phyloP scores from a whole-genome alignment of 2,113 vertebrate species.

The Perca schrenkii region DNA sequence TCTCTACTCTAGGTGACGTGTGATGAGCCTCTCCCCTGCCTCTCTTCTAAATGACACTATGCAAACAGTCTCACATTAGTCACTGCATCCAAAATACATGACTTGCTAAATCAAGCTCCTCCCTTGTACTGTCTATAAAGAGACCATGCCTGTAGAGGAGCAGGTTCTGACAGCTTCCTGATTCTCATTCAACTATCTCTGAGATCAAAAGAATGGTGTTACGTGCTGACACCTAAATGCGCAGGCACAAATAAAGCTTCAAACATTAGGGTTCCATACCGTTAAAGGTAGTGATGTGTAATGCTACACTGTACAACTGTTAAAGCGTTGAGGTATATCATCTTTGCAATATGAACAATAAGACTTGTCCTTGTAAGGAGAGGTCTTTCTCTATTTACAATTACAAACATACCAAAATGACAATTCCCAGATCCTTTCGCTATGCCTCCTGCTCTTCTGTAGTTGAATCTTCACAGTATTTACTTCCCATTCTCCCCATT shows the following conservation, averaged over 20 bases:
- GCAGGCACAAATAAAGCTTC: constrained; percentile 24
- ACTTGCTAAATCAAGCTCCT: constrained; percentile 32
- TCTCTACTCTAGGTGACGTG: constrained; percentile 9
- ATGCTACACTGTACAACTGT: background rate
- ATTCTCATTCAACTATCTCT: constrained; percentile 47
- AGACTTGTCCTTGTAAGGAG: constrained; percentile 57
- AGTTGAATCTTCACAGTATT: background rate
- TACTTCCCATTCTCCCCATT: background rate
- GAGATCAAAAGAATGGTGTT: constrained; percentile 37
- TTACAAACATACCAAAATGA: constrained; percentile 24
- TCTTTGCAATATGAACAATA: constrained; percentile 49
- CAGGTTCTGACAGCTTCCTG: constrained; percentile 73
- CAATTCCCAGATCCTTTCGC: constrained; percentile 46
- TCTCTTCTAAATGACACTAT: constrained; percentile 54
- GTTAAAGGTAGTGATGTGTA: background rate
- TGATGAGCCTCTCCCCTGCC: constrained; percentile 28
- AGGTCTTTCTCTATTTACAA: constrained; percentile 39
- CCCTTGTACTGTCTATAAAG: constrained; percentile 43
- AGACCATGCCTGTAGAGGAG: constrained; percentile 72
- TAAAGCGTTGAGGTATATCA: too few relatives aligned
- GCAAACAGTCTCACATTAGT: constrained; percentile 63
- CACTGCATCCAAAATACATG: constrained; percentile 69
- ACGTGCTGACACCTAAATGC: constrained; percentile 3
- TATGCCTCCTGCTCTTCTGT: constrained; percentile 25
- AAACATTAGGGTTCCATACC: constrained; percentile 1